Base-by-base conservation (phyloP, 2,113 vertebrate genomes). In the Notarius lentiginosus region DNA sequence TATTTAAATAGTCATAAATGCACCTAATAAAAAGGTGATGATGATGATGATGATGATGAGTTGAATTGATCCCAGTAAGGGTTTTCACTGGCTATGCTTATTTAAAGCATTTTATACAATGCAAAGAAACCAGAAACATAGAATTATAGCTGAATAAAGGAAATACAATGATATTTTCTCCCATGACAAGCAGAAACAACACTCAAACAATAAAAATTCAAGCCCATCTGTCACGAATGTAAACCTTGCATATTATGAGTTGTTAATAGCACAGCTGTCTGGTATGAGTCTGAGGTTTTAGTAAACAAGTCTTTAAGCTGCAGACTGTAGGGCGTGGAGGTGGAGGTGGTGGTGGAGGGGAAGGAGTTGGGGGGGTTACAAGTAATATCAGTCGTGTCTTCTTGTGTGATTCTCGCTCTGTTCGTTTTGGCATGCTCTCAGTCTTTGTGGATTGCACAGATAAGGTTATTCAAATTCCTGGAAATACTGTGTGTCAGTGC, bases 391-490 rank as follows among this genome's bases (percentile, higher is more conserved):
- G 5, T 7, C 15, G 12, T 20, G 20, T 30, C 55, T 68, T 14
- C 61, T 68, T 79, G 60, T 72, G 27, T 61, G 82, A 89, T 85
- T 91, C 72, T 27, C n/a, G 15, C 75, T 80, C 75, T 18, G 70
- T 79, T 87, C 5, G 0, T 55, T 76, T 68, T 34, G 77, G 70
- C 47, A 85, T 79, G 88, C 61, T 70, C 51, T 34, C 34, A 79
- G 84, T 24, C 85, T 90, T 88, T 90, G 86, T 90, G 87, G 11
- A 30, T 61, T 55, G 34, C 27, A 34, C 75, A 80, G 90, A 92
- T 92, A 89, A 89, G 65, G 84, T 34, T 41, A 86, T 88, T 91
- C 75, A 87, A 88, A 90, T 70, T 79, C 85, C 82, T 70, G 27
- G 34, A 61, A 58, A 56, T 65, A 81, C 49, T 80, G 47, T 56